Conservation (phyloP, 2,113 vertebrate species). For the Lophochroa leadbeateri region DNA sequence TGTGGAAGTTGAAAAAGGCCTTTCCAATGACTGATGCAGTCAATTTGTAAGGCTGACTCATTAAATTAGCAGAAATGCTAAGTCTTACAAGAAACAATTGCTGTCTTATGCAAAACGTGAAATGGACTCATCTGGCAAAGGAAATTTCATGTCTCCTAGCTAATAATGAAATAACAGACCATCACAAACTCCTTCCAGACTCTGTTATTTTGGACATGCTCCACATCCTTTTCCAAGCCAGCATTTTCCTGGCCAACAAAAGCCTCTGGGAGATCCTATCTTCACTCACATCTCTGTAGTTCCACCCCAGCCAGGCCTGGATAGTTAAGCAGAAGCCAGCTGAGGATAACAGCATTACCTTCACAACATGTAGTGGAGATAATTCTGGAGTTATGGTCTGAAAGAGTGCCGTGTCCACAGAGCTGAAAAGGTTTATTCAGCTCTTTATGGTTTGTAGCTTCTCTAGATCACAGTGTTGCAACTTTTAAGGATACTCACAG, state of each 20-base stretch:
- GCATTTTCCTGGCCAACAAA: not conserved
- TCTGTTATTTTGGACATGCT: not conserved
- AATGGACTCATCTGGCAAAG: not conserved
- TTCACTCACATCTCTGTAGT: not conserved
- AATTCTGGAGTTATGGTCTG: not conserved
- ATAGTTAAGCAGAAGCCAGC: not conserved
- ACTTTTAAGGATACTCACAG: not conserved
- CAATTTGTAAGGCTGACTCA: not conserved
- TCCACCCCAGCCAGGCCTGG: not conserved
- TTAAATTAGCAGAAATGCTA: not conserved
- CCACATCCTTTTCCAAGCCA: not conserved
- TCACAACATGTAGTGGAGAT: not conserved
- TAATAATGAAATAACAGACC: not conserved
- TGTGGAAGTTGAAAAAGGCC: not conserved
- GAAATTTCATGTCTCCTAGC: not conserved
- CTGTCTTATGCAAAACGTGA: not conserved
- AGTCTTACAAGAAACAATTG: not conserved
- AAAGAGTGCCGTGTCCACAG: not conserved
- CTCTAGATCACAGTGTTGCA: not conserved
- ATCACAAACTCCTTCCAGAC: not conserved
- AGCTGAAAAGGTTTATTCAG: not conserved
- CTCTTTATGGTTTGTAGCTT: not conserved
- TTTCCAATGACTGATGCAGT: not conserved
- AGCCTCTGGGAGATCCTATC: not conserved
- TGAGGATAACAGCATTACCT: not conserved